phyloP scores from a whole-genome alignment of 2,797 vertebrate species.

The Enteromius thamalakanensis region DNA sequence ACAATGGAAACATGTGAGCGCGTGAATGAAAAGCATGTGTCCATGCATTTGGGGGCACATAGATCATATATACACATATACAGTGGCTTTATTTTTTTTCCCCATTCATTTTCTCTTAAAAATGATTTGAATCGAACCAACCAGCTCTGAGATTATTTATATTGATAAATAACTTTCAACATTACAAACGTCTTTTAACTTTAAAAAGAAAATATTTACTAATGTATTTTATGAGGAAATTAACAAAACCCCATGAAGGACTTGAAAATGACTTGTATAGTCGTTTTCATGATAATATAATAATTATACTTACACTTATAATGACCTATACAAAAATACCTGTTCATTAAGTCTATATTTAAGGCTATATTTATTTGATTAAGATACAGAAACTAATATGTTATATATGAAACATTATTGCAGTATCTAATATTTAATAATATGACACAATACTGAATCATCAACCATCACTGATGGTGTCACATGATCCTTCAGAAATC shows the following conservation, averaged over 20 bases:
- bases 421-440: not conserved
- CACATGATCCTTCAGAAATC: not conserved
- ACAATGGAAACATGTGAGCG: conserved; percentile 7
- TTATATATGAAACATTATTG: not conserved
- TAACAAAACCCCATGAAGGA: not conserved
- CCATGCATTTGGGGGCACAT: not conserved
- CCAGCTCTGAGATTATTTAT: not conserved
- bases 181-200: not conserved
- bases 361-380: not conserved
- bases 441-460: not conserved
- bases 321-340: no score
- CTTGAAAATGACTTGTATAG: not conserved
- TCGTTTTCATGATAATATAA: no score
- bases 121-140: not conserved
- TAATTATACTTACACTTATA: no score
- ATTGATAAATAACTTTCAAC: not conserved
- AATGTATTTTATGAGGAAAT: conserved; percentile 6
- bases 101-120: not conserved
- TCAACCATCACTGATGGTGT: no score
- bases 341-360: not conserved
- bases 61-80: not conserved
- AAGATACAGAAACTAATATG: not conserved
- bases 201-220: not conserved
- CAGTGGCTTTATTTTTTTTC: not conserved
- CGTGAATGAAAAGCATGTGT: not conserved